phyloP scores from a whole-genome alignment of 1,140 invertebrate genomes.

The Vanessa atalanta region DNA sequence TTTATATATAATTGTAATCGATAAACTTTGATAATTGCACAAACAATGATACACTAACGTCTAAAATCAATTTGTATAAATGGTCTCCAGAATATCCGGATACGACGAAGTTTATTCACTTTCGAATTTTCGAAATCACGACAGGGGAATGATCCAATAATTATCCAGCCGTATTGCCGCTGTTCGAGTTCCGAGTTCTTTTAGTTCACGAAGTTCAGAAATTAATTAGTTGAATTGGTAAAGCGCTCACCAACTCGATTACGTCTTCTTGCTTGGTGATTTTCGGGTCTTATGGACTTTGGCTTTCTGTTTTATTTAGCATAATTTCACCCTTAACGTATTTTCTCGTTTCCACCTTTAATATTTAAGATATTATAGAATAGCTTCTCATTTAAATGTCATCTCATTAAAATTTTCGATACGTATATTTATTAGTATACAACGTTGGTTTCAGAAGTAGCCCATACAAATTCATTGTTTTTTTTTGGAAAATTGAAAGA shows the following conservation, averaged over 20 bases:
- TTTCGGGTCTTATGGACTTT: conserved; percentile 31
- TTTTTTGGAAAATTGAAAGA: no score
- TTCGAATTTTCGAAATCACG: conserved; percentile 34
- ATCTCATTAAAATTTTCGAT: not conserved
- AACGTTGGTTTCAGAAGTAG: not conserved
- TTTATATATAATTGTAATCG: not conserved
- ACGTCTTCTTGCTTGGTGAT: conserved; percentile 38
- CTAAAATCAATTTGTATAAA: not conserved
- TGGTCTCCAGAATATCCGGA: not conserved
- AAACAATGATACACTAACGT: conserved; percentile 12
- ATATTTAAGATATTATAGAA: not conserved
- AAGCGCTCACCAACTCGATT: conserved; percentile 62
- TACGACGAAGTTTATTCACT: conserved; percentile 7
- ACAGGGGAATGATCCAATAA: conserved; percentile 58
- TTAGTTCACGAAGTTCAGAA: conserved; percentile 59
- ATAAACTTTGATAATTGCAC: not conserved
- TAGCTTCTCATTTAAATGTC: not conserved
- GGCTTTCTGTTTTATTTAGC: conserved; percentile 30
- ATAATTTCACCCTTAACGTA: conserved; percentile 30
- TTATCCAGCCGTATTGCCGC: conserved; percentile 51
- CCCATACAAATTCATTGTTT: no score
- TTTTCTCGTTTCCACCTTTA: conserved; percentile 17
- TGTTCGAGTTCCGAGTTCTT: conserved; percentile 46
- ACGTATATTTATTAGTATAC: not conserved
- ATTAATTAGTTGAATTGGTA: conserved; percentile 66